These are phyloP conservation scores for Zaprionus africanus DNA, from an alignment of 1,140 invertebrate genomes.

Conservation along the genomic window DNA sequence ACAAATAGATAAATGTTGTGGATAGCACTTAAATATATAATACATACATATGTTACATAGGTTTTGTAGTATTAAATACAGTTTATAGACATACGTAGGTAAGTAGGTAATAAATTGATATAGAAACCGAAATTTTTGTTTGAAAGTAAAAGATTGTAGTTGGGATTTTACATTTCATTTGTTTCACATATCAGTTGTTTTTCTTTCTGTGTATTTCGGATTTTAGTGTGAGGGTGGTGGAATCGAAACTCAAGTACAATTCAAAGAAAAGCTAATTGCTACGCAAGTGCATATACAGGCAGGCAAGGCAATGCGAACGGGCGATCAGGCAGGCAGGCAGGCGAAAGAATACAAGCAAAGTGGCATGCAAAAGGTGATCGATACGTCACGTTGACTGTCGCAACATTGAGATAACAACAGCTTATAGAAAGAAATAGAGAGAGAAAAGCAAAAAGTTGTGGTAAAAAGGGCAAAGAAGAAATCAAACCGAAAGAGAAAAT, in stretches of 20 bases:
- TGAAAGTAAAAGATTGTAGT: slow-evolving; percentile 18
- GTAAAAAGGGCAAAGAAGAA: slow-evolving; percentile 4
- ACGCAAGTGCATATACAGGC: slow-evolving; percentile 41
- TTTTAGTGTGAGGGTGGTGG: not conserved
- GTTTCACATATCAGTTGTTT: slow-evolving; percentile 12
- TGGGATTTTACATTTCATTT: slow-evolving; percentile 7
- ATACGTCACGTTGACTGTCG: slow-evolving; percentile 3
- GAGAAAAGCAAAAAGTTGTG: slow-evolving; percentile 12
- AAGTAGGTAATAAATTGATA: not conserved
- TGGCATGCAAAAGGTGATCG: slow-evolving; percentile 22
- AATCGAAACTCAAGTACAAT: slow-evolving; percentile 33
- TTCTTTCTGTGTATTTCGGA: not conserved
- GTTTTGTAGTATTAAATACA: slow-evolving; percentile 7
- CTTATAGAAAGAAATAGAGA: not conserved
- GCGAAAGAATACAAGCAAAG: not conserved
- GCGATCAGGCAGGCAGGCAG: slow-evolving; percentile 26
- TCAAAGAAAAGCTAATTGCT: slow-evolving; percentile 51
- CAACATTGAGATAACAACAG: slow-evolving; percentile 23
- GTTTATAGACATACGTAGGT: not conserved
- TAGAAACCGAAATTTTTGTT: not conserved
- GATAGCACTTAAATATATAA: slow-evolving; percentile 25
- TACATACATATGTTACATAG: slow-evolving; percentile 7
- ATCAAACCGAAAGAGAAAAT: not conserved
- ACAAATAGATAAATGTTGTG: slow-evolving; percentile 14
- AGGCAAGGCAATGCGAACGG: slow-evolving; percentile 24